Evolutionary conservation across 2,888 invertebrate species (phyloP).

Genomic region (Archips xylosteana): DNA sequence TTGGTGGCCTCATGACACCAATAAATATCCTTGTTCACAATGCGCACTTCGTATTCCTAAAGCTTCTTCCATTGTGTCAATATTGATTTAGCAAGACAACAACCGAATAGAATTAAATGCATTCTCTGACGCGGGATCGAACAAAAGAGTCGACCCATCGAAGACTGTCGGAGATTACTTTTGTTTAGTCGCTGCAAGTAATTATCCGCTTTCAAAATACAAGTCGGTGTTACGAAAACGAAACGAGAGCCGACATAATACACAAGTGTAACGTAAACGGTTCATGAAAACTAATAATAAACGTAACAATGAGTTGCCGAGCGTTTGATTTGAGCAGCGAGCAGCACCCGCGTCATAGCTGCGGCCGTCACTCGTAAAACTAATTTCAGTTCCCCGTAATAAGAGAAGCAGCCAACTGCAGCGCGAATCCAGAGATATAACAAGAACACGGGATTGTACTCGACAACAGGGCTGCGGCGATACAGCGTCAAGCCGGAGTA

Average conservation of each 20-base stretch:
- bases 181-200: slow-evolving; percentile 49
- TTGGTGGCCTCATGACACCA: slow-evolving; percentile 73
- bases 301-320: slow-evolving; percentile 77
- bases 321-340: slow-evolving; percentile 68
- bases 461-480: slow-evolving; percentile 18
- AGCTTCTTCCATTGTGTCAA: slow-evolving; percentile 51
- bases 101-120: slow-evolving; percentile 46
- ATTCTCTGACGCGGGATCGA: slow-evolving; percentile 27
- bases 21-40: slow-evolving; percentile 65
- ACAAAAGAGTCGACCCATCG: slow-evolving; percentile 49
- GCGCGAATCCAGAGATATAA: slow-evolving; percentile 56
- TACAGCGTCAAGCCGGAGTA: slow-evolving; percentile 24
- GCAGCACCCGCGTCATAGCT: slow-evolving; percentile 66
- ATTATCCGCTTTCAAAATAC: slow-evolving; percentile 60
- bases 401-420: slow-evolving; percentile 58
- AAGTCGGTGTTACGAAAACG: slow-evolving; percentile 72
- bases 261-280: slow-evolving; percentile 68
- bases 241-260: slow-evolving; percentile 55
- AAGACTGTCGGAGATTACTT: slow-evolving; percentile 30
- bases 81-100: slow-evolving; percentile 54
- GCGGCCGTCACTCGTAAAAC: slow-evolving; percentile 77
- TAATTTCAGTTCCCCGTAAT: slow-evolving; percentile 72
- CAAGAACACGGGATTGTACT: slow-evolving; percentile 23
- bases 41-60: slow-evolving; percentile 42
- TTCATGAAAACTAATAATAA: slow-evolving; percentile 79